phyloP scores from a whole-genome alignment of 2,113 vertebrate species.

The Apteryx owenii region DNA sequence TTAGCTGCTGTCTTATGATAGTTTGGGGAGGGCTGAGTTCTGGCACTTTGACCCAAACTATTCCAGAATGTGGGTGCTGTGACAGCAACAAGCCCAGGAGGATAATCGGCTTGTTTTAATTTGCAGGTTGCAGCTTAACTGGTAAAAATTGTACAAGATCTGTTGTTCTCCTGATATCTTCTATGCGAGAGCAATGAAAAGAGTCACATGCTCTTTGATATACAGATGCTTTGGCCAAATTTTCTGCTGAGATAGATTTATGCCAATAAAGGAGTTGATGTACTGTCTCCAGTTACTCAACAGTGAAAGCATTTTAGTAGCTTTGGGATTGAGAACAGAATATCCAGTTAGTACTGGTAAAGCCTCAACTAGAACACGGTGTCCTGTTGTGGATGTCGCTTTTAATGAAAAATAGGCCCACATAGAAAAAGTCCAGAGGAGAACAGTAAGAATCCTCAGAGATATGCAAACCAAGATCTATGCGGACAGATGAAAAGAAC shows the following conservation, averaged over 20 bases:
- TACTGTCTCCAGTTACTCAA: slow-evolving; percentile 12
- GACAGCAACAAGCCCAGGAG: background rate
- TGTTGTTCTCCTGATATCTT: slow-evolving; percentile 16
- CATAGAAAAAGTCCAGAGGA: background rate
- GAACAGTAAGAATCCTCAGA: background rate
- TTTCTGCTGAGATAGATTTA: slow-evolving; percentile 4
- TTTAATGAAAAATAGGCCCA: background rate
- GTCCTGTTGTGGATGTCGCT: background rate
- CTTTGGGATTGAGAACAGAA: background rate
- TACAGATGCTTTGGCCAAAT: slow-evolving; percentile 10
- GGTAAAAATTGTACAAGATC: slow-evolving; percentile 4
- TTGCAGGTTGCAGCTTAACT: background rate
- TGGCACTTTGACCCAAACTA: background rate
- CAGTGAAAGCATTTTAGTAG: background rate
- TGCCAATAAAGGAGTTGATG: background rate
- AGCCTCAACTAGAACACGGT: background rate
- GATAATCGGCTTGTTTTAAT: background rate
- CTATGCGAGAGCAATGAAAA: background rate
- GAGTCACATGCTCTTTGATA: background rate
- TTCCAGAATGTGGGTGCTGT: background rate
- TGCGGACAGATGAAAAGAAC: background rate
- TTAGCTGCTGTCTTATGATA: accelerated
- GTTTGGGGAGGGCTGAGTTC: background rate
- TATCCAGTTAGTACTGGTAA: background rate
- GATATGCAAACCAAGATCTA: background rate